Evolutionary conservation across 2,113 vertebrate species (phyloP).

Genomic region (Saimiri boliviensis): DNA sequence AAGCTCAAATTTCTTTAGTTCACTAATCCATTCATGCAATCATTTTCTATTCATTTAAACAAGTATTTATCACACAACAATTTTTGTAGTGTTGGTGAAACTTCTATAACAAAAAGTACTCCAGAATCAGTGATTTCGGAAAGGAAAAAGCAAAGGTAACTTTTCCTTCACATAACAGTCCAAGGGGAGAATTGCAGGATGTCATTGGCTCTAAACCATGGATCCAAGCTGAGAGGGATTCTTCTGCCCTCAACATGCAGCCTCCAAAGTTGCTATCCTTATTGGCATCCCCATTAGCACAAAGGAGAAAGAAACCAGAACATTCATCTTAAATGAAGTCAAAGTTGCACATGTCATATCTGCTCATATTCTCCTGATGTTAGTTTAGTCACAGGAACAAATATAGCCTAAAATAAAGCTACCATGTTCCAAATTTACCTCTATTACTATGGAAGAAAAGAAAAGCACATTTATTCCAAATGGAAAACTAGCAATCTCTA

Average conservation of each 20-base stretch:
- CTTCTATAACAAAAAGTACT: neutral
- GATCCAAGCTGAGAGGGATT: neutral
- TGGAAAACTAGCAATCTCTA: neutral
- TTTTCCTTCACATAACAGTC: neutral
- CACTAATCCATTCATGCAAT: neutral
- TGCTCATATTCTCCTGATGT: neutral
- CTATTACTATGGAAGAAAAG: neutral
- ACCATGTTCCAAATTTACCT: neutral
- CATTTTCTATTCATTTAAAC: neutral
- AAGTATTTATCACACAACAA: neutral
- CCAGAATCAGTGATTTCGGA: neutral
- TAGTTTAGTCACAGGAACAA: neutral
- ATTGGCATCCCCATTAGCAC: neutral
- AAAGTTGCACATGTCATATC: neutral
- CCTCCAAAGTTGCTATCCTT: neutral
- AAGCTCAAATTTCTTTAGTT: neutral
- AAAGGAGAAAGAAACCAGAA: neutral
- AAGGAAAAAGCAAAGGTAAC: neutral
- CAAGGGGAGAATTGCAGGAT: neutral
- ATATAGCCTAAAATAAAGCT: neutral
- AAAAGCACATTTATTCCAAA: neutral
- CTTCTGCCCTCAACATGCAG: neutral
- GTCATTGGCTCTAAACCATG: neutral
- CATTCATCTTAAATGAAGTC: neutral
- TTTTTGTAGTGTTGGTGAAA: neutral